Evolutionary conservation across 1,140 invertebrate species (phyloP).

Genomic region (Apocrypta bakeri): DNA sequence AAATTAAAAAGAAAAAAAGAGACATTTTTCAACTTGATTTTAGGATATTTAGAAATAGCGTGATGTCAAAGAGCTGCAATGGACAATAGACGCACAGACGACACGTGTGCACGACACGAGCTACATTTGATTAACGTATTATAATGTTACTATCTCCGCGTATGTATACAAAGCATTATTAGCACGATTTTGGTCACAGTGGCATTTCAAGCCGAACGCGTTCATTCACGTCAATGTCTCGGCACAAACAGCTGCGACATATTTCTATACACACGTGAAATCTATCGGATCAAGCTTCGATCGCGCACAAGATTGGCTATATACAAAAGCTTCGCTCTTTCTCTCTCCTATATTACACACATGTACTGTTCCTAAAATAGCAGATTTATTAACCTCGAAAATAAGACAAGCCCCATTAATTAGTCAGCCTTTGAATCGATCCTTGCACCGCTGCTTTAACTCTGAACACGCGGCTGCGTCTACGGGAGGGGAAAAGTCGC

Average conservation of each 20-base stretch:
- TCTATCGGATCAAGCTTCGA: not conserved
- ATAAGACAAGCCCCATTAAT: slow-evolving; percentile 2
- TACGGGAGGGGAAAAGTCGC: slow-evolving; percentile 5
- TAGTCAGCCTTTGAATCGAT: not conserved
- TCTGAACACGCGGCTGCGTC: too few relatives aligned
- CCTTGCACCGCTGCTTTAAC: not conserved
- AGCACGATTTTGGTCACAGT: not conserved
- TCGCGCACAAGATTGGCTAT: too few relatives aligned
- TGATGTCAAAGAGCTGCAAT: too few relatives aligned
- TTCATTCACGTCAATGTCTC: not conserved
- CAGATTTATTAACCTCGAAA: not conserved
- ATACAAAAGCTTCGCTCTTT: too few relatives aligned
- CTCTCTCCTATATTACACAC: too few relatives aligned
- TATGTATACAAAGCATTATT: not conserved
- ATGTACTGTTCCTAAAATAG: not conserved
- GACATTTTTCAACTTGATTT: too few relatives aligned
- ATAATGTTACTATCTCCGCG: too few relatives aligned
- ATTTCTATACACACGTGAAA: not conserved
- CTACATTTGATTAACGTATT: too few relatives aligned
- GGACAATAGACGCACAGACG: too few relatives aligned
- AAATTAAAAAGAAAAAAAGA: too few relatives aligned
- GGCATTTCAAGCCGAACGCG: not conserved
- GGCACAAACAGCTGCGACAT: not conserved
- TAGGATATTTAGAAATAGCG: too few relatives aligned
- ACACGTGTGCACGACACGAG: too few relatives aligned